Evolutionary conservation across 2,113 vertebrate genomes (phyloP).

Genomic region (Bubalus kerabau): DNA sequence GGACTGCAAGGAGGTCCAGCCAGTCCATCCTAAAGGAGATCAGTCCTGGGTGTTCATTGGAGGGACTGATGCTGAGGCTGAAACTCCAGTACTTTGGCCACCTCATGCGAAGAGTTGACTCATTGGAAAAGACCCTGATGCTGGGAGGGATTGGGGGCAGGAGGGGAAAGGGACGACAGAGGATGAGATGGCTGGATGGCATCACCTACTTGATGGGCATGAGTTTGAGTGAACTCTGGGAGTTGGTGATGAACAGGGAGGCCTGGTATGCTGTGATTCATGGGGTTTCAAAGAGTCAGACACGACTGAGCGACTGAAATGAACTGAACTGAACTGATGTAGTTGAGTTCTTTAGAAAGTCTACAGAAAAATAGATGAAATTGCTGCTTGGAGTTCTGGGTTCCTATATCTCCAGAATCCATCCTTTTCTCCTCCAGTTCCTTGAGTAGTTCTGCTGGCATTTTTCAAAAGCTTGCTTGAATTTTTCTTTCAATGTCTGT

Average conservation of each 20-base stretch:
- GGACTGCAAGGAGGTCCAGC: too few relatives aligned
- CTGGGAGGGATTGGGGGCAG: too few relatives aligned
- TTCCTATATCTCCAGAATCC: background rate
- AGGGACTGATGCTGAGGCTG: too few relatives aligned
- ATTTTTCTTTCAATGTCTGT: background rate
- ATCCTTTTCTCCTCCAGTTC: background rate
- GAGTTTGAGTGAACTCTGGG: too few relatives aligned
- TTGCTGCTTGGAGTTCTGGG: background rate
- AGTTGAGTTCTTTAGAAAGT: background rate
- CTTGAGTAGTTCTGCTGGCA: background rate
- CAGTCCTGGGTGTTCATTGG: too few relatives aligned
- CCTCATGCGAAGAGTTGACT: rapidly evolving
- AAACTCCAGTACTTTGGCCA: too few relatives aligned
- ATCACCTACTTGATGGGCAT: rapidly evolving
- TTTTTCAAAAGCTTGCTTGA: background rate
- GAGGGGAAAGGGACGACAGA: too few relatives aligned
- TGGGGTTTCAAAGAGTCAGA: rapidly evolving
- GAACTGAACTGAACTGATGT: background rate
- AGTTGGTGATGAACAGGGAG: too few relatives aligned
- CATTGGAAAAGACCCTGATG: too few relatives aligned
- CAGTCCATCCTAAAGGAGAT: too few relatives aligned
- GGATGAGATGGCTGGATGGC: too few relatives aligned
- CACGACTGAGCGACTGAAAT: rapidly evolving
- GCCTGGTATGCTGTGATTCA: too few relatives aligned
- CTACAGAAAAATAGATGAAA: background rate